Conservation (phyloP, 2,113 vertebrate species). For the Aegithalos caudatus region DNA sequence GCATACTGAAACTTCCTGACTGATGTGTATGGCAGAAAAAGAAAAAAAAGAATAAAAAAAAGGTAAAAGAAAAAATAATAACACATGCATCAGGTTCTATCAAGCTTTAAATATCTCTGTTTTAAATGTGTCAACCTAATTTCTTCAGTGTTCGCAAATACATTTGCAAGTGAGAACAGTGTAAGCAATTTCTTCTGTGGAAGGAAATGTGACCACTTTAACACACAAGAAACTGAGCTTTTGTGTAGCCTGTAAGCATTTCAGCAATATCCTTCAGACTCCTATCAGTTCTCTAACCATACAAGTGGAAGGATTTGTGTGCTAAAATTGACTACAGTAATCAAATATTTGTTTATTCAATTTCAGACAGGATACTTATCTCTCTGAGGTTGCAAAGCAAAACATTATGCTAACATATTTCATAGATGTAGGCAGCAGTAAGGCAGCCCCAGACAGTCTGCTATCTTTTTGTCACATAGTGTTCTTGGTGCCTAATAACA, state of each 20-base stretch:
- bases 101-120: slow-evolving; percentile 48
- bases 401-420: slow-evolving; percentile 45
- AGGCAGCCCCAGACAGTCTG: slow-evolving; percentile 5
- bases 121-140: slow-evolving; percentile 5
- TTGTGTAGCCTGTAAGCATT: neutral
- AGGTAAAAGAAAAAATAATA: neutral
- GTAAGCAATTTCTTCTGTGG: neutral
- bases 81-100: neutral
- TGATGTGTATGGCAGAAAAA: neutral
- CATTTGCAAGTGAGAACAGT: neutral
- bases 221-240: neutral
- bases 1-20: neutral
- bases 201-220: neutral
- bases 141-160: slow-evolving; percentile 1
- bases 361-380: slow-evolving; percentile 52
- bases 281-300: neutral
- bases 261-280: neutral
- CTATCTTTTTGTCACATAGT: slow-evolving; percentile 38
- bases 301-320: slow-evolving; percentile 15
- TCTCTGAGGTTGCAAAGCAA: slow-evolving; percentile 30
- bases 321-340: slow-evolving; percentile 37
- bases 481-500: neutral
- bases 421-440: neutral
- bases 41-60: neutral
- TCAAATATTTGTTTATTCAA: slow-evolving; percentile 61